phyloP scores from a whole-genome alignment of 1,140 invertebrate species.

The Drosophila truncata region DNA sequence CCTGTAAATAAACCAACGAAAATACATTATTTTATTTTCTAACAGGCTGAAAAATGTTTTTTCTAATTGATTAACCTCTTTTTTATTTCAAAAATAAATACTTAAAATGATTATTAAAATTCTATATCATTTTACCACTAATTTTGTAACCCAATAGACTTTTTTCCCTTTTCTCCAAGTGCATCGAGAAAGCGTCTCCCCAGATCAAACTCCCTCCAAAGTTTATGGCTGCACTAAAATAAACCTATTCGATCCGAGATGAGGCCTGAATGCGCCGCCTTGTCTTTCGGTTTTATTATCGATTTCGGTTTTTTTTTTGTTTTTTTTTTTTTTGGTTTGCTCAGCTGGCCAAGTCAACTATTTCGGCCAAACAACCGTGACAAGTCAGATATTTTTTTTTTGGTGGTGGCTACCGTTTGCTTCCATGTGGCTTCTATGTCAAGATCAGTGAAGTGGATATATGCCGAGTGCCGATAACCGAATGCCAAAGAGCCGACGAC shows the following conservation, averaged over 20 bases:
- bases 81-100: not conserved
- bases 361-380: constrained; percentile 21
- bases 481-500: constrained; percentile 2
- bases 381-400: constrained; percentile 14
- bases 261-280: constrained; percentile 30
- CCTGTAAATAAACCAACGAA: not conserved
- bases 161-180: constrained; percentile 2
- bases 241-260: constrained; percentile 26
- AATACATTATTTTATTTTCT: too few species aligned
- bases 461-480: not conserved
- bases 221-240: constrained; percentile 44
- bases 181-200: constrained; percentile 38
- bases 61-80: not conserved
- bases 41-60: not conserved
- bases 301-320: constrained; percentile 20
- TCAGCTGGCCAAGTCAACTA: constrained; percentile 40
- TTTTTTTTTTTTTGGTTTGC: constrained; percentile 37
- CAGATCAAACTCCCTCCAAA: constrained; percentile 14
- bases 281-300: constrained; percentile 34
- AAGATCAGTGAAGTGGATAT: constrained; percentile 58
- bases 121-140: not conserved
- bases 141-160: not conserved
- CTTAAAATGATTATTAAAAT: not conserved
- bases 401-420: constrained; percentile 40
- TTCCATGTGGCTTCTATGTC: constrained; percentile 58